A percentile compares a stretch with the other conserved stretches of the same genome.
Evolutionary conservation across 2,797 vertebrate species (phyloP).

Genomic region (Taenioides sp.): DNA sequence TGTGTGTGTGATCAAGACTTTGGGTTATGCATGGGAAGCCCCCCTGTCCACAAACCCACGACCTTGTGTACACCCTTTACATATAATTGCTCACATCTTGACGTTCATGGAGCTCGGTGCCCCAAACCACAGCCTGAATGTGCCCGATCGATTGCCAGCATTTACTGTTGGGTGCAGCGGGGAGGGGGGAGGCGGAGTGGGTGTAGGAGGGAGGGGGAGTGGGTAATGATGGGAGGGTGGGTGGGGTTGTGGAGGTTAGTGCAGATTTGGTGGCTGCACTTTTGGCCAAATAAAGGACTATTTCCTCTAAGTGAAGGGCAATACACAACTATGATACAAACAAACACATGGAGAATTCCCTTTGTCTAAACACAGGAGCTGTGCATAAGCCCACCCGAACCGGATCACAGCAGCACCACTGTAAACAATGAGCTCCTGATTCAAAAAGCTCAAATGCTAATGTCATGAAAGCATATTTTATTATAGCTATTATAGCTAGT

Average conservation of each 20-base stretch:
- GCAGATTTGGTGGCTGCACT: conserved; percentile 47
- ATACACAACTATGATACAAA: conserved; percentile 47
- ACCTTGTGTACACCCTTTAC: conserved; percentile 38
- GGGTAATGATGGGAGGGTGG: conserved; percentile 49
- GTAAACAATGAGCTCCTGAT: background rate
- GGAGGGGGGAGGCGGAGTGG: conserved; percentile 33
- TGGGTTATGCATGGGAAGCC: conserved; percentile 63
- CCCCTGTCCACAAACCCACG: conserved; percentile 43
- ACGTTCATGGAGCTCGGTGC: conserved; percentile 28
- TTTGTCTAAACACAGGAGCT: conserved; percentile 47
- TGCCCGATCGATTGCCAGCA: conserved; percentile 58
- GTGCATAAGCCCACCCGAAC: conserved; percentile 54
- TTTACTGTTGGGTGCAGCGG: conserved; percentile 45
- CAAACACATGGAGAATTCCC: conserved; percentile 44
- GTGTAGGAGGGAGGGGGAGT: conserved; percentile 34
- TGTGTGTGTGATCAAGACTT: conserved; percentile 41
- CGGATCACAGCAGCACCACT: conserved; percentile 36
- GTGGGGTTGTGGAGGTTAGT: conserved; percentile 56
- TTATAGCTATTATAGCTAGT: background rate
- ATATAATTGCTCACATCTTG: conserved; percentile 37
- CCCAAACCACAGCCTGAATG: conserved; percentile 59
- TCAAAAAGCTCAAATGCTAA: background rate
- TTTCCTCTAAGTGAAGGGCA: conserved; percentile 65
- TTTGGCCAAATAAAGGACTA: conserved; percentile 61
- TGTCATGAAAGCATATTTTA: background rate